A percentile compares a stretch with the other conserved stretches of the same genome.
Evolutionary conservation across 2,113 vertebrate genomes (phyloP).

Genomic region (Urocynchramus pylzowi): DNA sequence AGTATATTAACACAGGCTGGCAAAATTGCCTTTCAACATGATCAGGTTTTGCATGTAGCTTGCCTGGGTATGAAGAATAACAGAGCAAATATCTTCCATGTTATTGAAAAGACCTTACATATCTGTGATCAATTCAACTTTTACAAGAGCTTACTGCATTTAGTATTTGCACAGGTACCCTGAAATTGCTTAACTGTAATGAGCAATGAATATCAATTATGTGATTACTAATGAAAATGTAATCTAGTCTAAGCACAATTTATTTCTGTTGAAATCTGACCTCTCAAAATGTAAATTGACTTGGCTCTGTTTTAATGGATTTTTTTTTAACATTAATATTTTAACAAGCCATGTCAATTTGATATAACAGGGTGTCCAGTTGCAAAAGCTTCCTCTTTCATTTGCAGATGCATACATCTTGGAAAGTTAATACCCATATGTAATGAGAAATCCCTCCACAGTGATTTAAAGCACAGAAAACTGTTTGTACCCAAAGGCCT

Average conservation of each 20-base stretch:
- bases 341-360: slow-evolving; percentile 43
- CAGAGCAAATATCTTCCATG: background rate
- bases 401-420: background rate
- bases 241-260: slow-evolving; percentile 27
- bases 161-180: slow-evolving; percentile 25
- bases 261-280: slow-evolving; percentile 41
- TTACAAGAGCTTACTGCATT: background rate
- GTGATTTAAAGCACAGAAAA: background rate
- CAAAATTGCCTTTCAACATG: background rate
- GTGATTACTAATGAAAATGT: slow-evolving; percentile 42
- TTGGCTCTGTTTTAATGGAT: slow-evolving; percentile 11
- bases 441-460: background rate
- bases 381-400: background rate
- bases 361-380: background rate
- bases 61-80: background rate
- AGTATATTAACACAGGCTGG: background rate
- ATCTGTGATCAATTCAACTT: background rate
- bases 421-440: background rate
- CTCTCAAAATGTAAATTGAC: slow-evolving; percentile 32
- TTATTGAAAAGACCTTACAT: background rate
- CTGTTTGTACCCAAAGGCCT: background rate
- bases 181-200: slow-evolving; percentile 4
- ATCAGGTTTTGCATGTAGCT: background rate
- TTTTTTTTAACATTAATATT: slow-evolving; percentile 1
- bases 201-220: slow-evolving; percentile 29